A percentile compares a stretch with the other conserved stretches of the same genome.
phyloP scores from a whole-genome alignment of 2,797 vertebrate species.

The Mus minutoides region DNA sequence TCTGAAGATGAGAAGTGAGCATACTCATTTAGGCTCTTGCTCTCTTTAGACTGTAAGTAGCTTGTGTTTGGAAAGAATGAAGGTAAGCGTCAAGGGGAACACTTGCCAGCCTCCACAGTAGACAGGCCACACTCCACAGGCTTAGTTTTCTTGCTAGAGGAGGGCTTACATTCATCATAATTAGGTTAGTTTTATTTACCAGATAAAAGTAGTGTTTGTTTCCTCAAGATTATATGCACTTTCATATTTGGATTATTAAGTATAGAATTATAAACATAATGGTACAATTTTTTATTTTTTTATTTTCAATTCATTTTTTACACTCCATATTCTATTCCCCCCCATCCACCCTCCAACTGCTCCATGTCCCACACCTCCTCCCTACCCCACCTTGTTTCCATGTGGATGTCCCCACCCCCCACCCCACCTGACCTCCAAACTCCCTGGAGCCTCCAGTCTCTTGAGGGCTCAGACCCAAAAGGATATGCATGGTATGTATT shows the following conservation, averaged over 20 bases:
- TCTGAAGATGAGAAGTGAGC: neutral
- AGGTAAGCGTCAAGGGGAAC: neutral
- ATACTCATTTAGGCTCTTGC: neutral
- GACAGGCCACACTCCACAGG: neutral
- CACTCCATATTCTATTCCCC: too few species aligned
- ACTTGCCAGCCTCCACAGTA: neutral
- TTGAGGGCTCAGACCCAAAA: too few species aligned
- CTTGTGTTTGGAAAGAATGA: neutral
- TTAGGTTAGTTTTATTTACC: conserved; percentile 38
- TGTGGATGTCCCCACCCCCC: too few species aligned
- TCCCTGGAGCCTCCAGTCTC: too few species aligned
- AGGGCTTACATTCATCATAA: neutral
- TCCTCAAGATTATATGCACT: conserved; percentile 30
- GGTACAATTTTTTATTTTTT: neutral
- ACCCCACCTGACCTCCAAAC: too few species aligned
- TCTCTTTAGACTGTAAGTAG: neutral
- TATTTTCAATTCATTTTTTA: too few species aligned
- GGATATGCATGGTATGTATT: too few species aligned
- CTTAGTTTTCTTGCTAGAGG: neutral
- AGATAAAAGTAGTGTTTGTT: conserved; percentile 26
- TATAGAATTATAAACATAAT: conserved; percentile 60
- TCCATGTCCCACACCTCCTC: too few species aligned
- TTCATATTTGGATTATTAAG: conserved; percentile 53
- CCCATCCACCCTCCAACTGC: too few species aligned
- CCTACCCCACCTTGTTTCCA: too few species aligned